These are phyloP conservation scores for Carassius gibelio DNA, from an alignment of 2,113 vertebrate species.

Conservation along the genomic window DNA sequence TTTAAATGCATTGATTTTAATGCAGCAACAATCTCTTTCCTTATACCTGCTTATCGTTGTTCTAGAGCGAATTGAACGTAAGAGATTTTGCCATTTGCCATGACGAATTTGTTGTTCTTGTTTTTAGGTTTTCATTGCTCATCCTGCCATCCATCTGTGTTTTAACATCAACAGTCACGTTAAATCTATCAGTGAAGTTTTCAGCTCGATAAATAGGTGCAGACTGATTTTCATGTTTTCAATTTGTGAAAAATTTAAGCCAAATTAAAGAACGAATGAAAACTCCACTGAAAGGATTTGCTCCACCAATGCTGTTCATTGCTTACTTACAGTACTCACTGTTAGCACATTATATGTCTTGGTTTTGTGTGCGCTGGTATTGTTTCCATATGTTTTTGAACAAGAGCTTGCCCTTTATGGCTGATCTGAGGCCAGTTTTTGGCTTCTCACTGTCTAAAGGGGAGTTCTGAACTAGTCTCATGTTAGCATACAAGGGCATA, in stretches of 20 bases:
- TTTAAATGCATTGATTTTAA: conserved; percentile 23
- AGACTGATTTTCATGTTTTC: not conserved
- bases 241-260: not conserved
- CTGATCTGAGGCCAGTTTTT: conserved; percentile 8
- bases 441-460: not conserved
- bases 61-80: conserved; percentile 74
- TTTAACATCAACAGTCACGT: conserved; percentile 34
- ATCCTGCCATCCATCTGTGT: conserved; percentile 29
- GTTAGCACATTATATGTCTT: conserved; percentile 29
- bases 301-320: conserved; percentile 29
- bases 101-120: conserved; percentile 7
- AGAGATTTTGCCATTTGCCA: conserved; percentile 60
- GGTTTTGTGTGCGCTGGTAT: conserved; percentile 16
- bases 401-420: not conserved
- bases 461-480: not conserved
- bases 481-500: conserved; percentile 16
- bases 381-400: conserved; percentile 4
- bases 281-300: conserved; percentile 51
- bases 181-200: conserved; percentile 50
- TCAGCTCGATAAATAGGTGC: not conserved
- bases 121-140: conserved; percentile 27
- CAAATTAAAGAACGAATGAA: conserved; percentile 3
- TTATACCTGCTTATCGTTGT: conserved; percentile 65
- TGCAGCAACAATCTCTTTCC: conserved; percentile 54
- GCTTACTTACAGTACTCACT: conserved; percentile 38